These are phyloP conservation scores for Pteromalus puparum DNA, from an alignment of 1,140 invertebrate genomes.

Conservation along the genomic window DNA sequence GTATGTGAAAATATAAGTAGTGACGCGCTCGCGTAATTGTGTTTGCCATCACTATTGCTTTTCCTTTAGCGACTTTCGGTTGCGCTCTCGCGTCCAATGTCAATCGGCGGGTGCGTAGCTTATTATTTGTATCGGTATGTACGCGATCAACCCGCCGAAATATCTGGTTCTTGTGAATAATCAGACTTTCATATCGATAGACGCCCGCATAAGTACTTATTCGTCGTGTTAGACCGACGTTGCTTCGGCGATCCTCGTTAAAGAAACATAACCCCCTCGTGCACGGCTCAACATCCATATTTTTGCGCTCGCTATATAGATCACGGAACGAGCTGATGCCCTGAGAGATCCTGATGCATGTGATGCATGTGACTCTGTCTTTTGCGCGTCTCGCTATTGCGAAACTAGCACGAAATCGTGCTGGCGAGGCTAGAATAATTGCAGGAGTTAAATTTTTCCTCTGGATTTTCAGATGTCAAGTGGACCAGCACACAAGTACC, in stretches of 20 bases:
- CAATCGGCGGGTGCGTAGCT: neutral
- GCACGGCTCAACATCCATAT: neutral
- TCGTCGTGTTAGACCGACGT: no score
- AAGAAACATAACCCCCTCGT: conserved; percentile 33
- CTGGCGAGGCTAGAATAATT: neutral
- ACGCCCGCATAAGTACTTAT: no score
- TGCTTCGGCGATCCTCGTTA: neutral
- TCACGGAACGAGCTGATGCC: no score
- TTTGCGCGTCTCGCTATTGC: neutral
- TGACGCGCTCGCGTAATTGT: neutral
- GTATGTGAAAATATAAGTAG: neutral
- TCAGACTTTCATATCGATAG: no score
- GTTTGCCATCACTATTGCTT: neutral
- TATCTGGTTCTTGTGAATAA: no score
- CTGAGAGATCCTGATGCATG: no score
- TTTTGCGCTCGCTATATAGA: neutral
- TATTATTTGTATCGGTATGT: no score
- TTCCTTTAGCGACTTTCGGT: neutral
- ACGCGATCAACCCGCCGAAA: no score
- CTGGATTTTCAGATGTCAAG: conserved; percentile 80
- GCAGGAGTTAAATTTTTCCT: conserved; percentile 23
- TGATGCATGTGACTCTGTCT: neutral
- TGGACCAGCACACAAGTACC: conserved; percentile 88
- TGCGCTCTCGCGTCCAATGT: neutral
- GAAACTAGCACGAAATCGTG: neutral